Evolutionary conservation across 1,140 invertebrate genomes (phyloP).

Genomic region (Amphibalanus amphitrite): DNA sequence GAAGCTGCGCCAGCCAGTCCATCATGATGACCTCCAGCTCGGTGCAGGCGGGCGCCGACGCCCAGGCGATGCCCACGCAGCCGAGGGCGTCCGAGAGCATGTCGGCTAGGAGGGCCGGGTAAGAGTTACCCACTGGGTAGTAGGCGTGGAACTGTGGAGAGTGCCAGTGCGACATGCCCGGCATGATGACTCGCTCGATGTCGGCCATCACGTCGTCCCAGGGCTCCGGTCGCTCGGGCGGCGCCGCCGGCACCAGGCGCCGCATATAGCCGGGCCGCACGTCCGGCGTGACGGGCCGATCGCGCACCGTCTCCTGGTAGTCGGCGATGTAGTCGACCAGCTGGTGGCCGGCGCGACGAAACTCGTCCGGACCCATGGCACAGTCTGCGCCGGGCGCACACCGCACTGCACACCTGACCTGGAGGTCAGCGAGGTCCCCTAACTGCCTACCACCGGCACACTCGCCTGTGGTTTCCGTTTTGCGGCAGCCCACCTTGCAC

Average conservation of each 20-base stretch:
- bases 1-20: slow-evolving; percentile 93
- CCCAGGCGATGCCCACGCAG: slow-evolving; percentile 76
- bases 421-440: too few relatives aligned
- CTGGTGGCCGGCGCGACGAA: neutral
- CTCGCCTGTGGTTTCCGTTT: too few relatives aligned
- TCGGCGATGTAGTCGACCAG: neutral
- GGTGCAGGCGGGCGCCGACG: slow-evolving; percentile 85
- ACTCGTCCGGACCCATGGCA: too few relatives aligned
- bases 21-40: slow-evolving; percentile 93
- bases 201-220: slow-evolving; percentile 79
- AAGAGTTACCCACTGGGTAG: slow-evolving; percentile 91
- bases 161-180: slow-evolving; percentile 87
- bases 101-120: slow-evolving; percentile 86
- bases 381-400: too few relatives aligned
- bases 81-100: slow-evolving; percentile 88
- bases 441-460: too few relatives aligned
- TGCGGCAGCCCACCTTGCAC: too few relatives aligned
- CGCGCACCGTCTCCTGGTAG: neutral
- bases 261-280: slow-evolving; percentile 70
- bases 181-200: too few relatives aligned
- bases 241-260: slow-evolving; percentile 55
- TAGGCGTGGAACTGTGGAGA: slow-evolving; percentile 92
- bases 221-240: slow-evolving; percentile 60
- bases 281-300: slow-evolving; percentile 54
- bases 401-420: too few relatives aligned